phyloP scores from a whole-genome alignment of 2,113 vertebrate genomes.

The Charadrius vociferus region DNA sequence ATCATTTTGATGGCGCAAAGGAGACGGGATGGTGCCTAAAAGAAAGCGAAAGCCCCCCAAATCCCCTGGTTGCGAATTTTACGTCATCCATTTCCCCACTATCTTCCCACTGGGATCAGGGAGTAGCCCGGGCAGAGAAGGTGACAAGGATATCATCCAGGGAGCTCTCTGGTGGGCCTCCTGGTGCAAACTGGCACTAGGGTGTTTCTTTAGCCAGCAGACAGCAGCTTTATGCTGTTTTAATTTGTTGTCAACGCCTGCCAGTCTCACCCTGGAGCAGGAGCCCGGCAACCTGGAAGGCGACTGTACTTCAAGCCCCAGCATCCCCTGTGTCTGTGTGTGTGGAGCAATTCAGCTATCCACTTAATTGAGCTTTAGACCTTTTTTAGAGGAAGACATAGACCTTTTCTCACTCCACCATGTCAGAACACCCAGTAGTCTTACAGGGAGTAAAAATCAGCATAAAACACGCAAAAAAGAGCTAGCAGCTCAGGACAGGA shows the following conservation, averaged over 20 bases:
- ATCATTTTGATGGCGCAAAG: not conserved
- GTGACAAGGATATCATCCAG: not conserved
- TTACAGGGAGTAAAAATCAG: not conserved
- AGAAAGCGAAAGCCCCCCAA: not conserved
- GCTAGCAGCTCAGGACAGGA: not conserved
- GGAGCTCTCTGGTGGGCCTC: not conserved
- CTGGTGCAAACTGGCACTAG: no score
- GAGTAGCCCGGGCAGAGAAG: not conserved
- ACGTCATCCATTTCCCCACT: not conserved
- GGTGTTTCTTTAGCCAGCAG: not conserved
- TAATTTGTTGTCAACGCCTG: not conserved
- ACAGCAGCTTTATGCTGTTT: not conserved
- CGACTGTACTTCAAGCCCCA: not conserved
- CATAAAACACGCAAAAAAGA: not conserved
- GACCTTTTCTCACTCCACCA: not conserved
- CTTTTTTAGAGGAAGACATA: not conserved
- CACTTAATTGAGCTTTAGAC: not conserved
- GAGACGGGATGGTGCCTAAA: not conserved
- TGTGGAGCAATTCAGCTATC: not conserved
- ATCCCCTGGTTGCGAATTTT: rapidly evolving
- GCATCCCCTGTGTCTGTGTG: not conserved
- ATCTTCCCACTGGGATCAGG: not conserved
- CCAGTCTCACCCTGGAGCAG: not conserved
- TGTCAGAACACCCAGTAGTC: not conserved
- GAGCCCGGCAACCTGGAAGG: not conserved